Evolutionary conservation across 1,140 invertebrate genomes (phyloP).

Genomic region (Sycobia sp.): DNA sequence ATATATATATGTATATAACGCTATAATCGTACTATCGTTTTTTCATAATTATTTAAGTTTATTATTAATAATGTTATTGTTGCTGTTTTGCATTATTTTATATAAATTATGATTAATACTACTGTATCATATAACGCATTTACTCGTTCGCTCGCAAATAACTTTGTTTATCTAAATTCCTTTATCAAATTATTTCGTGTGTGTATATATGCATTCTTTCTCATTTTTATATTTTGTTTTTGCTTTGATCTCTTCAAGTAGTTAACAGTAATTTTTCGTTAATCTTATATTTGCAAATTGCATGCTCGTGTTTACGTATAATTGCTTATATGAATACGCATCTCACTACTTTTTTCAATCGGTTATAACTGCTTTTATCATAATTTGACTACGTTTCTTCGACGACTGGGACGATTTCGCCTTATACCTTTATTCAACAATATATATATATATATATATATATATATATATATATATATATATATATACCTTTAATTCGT

Average conservation of each 20-base stretch:
- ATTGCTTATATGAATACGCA: constrained; percentile 25
- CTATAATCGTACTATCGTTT: constrained; percentile 42
- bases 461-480: too few species aligned
- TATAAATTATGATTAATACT: not conserved
- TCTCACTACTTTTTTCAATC: constrained; percentile 24
- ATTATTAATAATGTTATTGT: constrained; percentile 23
- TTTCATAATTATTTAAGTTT: constrained; percentile 33
- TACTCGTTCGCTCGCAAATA: too few species aligned
- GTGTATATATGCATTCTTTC: too few species aligned
- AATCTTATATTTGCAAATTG: constrained; percentile 14
- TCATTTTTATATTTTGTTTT: not conserved
- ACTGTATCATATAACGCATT: not conserved
- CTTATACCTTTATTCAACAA: too few species aligned
- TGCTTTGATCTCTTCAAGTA: not conserved
- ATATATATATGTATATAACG: constrained; percentile 41
- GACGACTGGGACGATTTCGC: constrained; percentile 1
- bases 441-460: too few species aligned
- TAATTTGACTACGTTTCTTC: constrained; percentile 15
- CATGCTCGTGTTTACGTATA: constrained; percentile 18
- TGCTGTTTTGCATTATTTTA: constrained; percentile 3
- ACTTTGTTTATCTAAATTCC: too few species aligned
- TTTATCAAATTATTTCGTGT: too few species aligned
- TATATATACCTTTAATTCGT: constrained; percentile 12
- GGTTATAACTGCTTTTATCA: constrained; percentile 13
- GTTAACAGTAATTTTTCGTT: constrained; percentile 7